These are phyloP conservation scores for Ptychoptera albimana DNA, from an alignment of 2,888 invertebrate species.

Conservation along the genomic window DNA sequence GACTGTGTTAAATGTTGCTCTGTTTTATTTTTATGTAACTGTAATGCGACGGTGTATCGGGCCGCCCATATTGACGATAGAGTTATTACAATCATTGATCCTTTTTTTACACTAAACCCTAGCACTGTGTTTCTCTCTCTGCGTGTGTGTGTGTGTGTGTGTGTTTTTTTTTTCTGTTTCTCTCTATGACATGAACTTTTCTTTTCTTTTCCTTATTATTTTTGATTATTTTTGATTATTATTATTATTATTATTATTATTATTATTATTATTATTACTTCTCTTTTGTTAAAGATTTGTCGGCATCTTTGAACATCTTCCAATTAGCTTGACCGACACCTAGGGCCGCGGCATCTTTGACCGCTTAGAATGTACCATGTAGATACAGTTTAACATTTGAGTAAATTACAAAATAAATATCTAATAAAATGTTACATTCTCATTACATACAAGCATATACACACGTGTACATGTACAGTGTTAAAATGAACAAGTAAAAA, in stretches of 20 bases:
- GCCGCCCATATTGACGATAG: conserved; percentile 31
- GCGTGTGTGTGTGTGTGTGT: not conserved
- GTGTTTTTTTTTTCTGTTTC: not conserved
- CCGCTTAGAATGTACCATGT: conserved; percentile 12
- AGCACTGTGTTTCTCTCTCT: not conserved
- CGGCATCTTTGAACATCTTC: conserved; percentile 31
- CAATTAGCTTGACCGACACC: conserved; percentile 33
- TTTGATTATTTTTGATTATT: too few species aligned
- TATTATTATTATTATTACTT: conserved; percentile 15
- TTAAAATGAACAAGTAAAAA: too few species aligned
- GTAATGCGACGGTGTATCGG: conserved; percentile 8
- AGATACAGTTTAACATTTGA: too few species aligned
- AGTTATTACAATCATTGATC: conserved; percentile 25
- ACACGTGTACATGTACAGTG: too few species aligned
- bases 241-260: too few species aligned
- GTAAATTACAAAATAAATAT: too few species aligned
- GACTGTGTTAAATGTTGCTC: too few species aligned
- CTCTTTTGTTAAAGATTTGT: conserved; percentile 26
- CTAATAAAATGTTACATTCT: too few species aligned
- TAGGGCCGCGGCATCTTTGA: conserved; percentile 21
- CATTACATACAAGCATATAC: too few species aligned
- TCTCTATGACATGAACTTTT: not conserved
- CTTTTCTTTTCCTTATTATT: not conserved
- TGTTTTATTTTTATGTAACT: too few species aligned
- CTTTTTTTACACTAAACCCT: conserved; percentile 4